Evolutionary conservation across 2,888 invertebrate species (phyloP), one percentile per base, ranked within the genome.

Genomic region (Apamea monoglypha): DNA sequence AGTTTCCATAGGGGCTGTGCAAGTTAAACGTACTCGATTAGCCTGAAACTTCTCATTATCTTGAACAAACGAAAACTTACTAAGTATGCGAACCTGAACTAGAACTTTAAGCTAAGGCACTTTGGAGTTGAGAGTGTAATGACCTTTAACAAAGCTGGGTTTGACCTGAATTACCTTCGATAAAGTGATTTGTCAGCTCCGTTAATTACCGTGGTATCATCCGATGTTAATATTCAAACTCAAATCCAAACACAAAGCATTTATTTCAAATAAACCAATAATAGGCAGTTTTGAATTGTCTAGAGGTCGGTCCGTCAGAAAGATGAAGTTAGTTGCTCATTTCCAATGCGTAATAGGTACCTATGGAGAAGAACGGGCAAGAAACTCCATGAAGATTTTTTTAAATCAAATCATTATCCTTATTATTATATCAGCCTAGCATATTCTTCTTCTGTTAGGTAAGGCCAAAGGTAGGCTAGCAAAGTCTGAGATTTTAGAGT

Each of bases 71-170:
- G 53, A 21, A 78, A 61, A 61, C 44, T 36, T 53, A 80, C 53
- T 78, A 29, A 68, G n/a, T 61, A 29, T 47, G 36, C 61, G 68
- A 78, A 67, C 59, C 18, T 36, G 16, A 59, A 67, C 50, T 14
- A n/a, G 25, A 59, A 44, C 16, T 59, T 50, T 59, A 12, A 21
- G 29, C 14, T 47, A 0, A 50, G n/a, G 10, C 25, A 56, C 47
- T 44, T 80, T 36, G 10, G 53, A 77, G 32, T 68, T 53, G 8
- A 68, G 47, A 78, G 67, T 61, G 18, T 29, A 61, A 68, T 12
- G 12, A 77, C 84, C 78, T 78, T 83, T 36, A 25, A 47, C 53
- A 68, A 80, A 61, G 21, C 67, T 25, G 5, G 29, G 29, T 84
- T 68, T 78, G 36, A 63, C 78, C 78, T 61, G 44, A 44, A 68